Conservation (phyloP, 2,888 invertebrate species). For the Nomada hirtipes region DNA sequence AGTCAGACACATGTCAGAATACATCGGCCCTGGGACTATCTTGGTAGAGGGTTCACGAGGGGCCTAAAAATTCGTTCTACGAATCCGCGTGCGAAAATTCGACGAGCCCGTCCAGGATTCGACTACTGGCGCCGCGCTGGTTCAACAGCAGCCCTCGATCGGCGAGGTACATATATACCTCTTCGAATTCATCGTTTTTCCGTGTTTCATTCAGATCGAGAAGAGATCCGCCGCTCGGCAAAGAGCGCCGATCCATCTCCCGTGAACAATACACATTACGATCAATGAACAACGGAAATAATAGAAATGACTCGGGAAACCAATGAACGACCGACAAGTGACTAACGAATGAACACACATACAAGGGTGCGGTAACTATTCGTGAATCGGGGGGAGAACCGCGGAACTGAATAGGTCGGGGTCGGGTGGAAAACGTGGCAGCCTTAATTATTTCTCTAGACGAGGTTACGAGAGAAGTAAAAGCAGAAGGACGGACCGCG, state of each 20-base stretch:
- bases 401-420: slow-evolving; percentile 34
- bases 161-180: not conserved
- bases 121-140: not conserved
- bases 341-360: not conserved
- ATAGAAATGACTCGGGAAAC: too few species aligned
- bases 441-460: slow-evolving; percentile 68
- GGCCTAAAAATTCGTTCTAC: slow-evolving; percentile 36
- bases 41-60: too few species aligned
- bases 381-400: not conserved
- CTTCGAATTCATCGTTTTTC: not conserved
- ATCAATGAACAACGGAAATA: not conserved
- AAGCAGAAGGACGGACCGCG: slow-evolving; percentile 82
- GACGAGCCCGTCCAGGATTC: slow-evolving; percentile 41
- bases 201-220: not conserved
- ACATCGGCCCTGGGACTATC: too few species aligned
- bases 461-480: slow-evolving; percentile 73
- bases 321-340: not conserved
- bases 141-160: slow-evolving; percentile 1
- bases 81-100: slow-evolving; percentile 50
- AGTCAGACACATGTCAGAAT: too few species aligned
- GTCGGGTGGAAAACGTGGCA: slow-evolving; percentile 40
- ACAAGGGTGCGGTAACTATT: not conserved
- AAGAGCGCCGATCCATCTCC: not conserved
- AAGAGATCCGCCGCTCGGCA: not conserved
- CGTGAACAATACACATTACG: not conserved